Base-by-base conservation (phyloP, 2,113 vertebrate genomes). In the Laticauda colubrina region DNA sequence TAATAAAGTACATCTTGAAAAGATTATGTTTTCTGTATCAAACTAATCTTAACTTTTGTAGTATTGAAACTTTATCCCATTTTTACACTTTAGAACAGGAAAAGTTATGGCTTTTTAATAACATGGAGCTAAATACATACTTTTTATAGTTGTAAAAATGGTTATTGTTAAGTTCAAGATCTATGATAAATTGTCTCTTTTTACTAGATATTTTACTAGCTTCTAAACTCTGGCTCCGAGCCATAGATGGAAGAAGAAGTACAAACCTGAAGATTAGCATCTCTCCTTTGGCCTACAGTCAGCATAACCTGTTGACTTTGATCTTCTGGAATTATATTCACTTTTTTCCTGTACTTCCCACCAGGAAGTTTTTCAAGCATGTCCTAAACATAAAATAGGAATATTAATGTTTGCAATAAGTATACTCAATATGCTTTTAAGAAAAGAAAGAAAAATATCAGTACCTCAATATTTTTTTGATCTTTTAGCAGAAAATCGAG, bases 401-500 rank as follows among this genome's bases (percentile, higher is more conserved):
- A n/a, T 56, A 88, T 2, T 7, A 91, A 88, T 29, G n/a, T 23
- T 14, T 90, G 59, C 5, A 34, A 34, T 9, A 53, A 89, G 26
- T 14, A 93, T 51, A 18, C 81, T 39, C 61, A 89, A 53, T 18
- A 85, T 21, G 85, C 64, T 91, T 14, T 91, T 11, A 1, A 56
- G 5, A 56, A 90, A 18, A 85, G 24, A 0, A 92, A 81, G 75
- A 81, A 87, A n/a, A 0, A 89, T 53, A 90, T 81, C 92, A 29
- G 39, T 96, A 99, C 99, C 98, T 98, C 97, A 0, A 96, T 95
- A 87, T 0, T 93, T 88, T 97, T 97, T 94, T 97, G 93, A 81
- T 99, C 98, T 43, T 97, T 95, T 11, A 94, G 95, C 0, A 99
- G 97, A 92, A 99, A 99, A 21, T 95, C 97, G 5, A 96, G 96